Evolutionary conservation across 92 coral and sea anemone species (phyloP).

Genomic region (Muricea muricata): DNA sequence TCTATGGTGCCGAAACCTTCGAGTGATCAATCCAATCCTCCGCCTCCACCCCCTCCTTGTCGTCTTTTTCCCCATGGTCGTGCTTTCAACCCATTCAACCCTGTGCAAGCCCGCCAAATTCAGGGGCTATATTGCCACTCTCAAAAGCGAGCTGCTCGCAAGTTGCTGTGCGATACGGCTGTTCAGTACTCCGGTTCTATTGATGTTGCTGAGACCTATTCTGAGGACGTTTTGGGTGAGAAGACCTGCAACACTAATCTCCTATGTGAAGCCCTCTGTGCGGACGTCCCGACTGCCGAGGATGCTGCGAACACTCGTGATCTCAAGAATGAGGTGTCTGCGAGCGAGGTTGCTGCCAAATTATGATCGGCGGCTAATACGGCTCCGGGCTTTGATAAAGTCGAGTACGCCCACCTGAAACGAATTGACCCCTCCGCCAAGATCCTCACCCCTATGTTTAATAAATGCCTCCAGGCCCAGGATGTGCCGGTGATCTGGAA

Average conservation of each 20-base stretch:
- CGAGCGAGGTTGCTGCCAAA: not conserved
- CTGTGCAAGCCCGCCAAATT: constrained; percentile 11
- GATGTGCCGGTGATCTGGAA: constrained; percentile 42
- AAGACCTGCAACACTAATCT: not conserved
- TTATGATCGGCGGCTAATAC: constrained; percentile 37
- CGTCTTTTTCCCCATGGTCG: constrained; percentile 25
- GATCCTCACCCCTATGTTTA: constrained; percentile 20
- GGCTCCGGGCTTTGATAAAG: constrained; percentile 16
- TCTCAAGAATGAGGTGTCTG: not conserved
- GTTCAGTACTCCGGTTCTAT: not conserved
- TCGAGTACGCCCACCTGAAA: constrained; percentile 30
- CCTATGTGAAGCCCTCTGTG: not conserved
- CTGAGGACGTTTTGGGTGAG: not conserved
- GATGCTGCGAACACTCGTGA: not conserved
- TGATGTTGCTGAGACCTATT: not conserved
- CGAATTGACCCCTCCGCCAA: not conserved
- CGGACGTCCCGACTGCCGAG: not conserved
- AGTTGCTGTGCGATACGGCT: not conserved
- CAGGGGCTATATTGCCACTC: constrained; percentile 36
- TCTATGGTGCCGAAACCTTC: too few species aligned
- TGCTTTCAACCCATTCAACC: not conserved
- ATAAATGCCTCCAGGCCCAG: not conserved
- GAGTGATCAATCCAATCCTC: too few species aligned
- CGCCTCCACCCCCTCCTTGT: not conserved
- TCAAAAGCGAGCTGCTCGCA: constrained; percentile 41